phyloP scores from a whole-genome alignment of 2,888 invertebrate species.

The Argynnis bischoffii region DNA sequence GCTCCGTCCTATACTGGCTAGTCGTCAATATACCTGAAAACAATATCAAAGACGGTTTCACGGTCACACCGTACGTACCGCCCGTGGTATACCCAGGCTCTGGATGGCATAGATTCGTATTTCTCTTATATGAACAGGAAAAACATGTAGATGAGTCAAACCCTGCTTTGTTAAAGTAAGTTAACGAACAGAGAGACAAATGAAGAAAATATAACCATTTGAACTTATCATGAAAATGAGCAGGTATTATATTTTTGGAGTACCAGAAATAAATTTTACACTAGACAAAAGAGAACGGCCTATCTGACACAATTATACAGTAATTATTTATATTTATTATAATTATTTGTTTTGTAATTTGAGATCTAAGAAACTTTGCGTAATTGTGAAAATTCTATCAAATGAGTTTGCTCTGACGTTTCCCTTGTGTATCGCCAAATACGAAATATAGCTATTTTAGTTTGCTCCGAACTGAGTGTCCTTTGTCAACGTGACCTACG shows the following conservation, averaged over 20 bases:
- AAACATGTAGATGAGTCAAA: background rate
- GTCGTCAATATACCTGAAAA: constrained; percentile 10
- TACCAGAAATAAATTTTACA: no score
- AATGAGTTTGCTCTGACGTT: no score
- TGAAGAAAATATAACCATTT: no score
- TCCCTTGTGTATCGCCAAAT: no score
- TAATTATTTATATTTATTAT: background rate
- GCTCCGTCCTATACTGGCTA: constrained; percentile 11
- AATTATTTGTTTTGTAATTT: background rate
- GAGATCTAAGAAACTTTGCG: background rate
- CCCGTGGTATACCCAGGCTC: constrained; percentile 5
- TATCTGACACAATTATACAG: no score
- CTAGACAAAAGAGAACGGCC: no score
- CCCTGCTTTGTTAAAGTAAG: constrained; percentile 2
- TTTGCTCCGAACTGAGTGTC: no score
- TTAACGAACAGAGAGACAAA: background rate
- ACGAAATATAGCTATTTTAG: no score
- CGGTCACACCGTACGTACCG: constrained; percentile 14
- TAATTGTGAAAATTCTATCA: background rate
- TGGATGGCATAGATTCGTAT: constrained; percentile 9
- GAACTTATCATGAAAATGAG: no score
- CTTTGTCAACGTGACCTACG: no score
- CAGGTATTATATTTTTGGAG: no score
- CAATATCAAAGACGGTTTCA: background rate
- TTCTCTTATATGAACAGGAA: constrained; percentile 10